phyloP scores from a whole-genome alignment of 1,140 invertebrate genomes.

The Portunus trituberculatus region DNA sequence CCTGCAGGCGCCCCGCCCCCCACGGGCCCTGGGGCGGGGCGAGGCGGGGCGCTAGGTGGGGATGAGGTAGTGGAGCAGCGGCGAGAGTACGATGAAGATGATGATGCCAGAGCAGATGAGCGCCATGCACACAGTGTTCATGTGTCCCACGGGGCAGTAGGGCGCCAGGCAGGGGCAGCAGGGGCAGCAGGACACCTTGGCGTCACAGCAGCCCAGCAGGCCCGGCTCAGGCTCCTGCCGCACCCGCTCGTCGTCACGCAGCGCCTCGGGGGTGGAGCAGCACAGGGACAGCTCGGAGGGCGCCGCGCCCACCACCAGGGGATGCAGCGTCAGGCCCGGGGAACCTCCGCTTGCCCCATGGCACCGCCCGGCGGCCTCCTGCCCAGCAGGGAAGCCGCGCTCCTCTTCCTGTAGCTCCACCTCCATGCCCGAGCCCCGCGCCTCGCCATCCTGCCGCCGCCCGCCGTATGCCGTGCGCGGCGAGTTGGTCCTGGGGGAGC shows the following conservation, averaged over 20 bases:
- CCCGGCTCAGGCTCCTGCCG: conserved; percentile 74
- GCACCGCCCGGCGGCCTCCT: conserved; percentile 31
- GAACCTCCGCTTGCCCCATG: conserved; percentile 34
- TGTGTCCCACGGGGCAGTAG: conserved; percentile 73
- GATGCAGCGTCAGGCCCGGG: conserved; percentile 32
- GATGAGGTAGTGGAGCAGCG: conserved; percentile 75
- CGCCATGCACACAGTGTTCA: conserved; percentile 74
- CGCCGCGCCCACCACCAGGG: conserved; percentile 45
- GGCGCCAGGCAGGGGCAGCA: conserved; percentile 66
- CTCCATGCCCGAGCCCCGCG: not conserved
- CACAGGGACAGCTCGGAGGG: conserved; percentile 70
- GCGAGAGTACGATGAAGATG: conserved; percentile 73
- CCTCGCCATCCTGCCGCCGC: conserved; percentile 35
- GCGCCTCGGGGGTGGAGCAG: conserved; percentile 66
- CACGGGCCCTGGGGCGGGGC: not conserved
- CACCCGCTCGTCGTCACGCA: conserved; percentile 67
- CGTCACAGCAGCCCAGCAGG: conserved; percentile 72
- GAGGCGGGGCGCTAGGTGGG: conserved; percentile 54
- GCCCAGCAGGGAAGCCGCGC: not conserved
- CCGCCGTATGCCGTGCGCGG: not conserved
- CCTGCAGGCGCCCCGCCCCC: conserved; percentile 22
- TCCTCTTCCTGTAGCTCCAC: conserved; percentile 22
- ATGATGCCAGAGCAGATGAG: conserved; percentile 69
- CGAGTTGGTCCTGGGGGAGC: conserved; percentile 51
- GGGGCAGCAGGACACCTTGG: conserved; percentile 70